Percentiles rank a stretch among this genome's conserved stretches.
Conservation (phyloP, 2,888 invertebrate species). For the Netelia melanura region DNA sequence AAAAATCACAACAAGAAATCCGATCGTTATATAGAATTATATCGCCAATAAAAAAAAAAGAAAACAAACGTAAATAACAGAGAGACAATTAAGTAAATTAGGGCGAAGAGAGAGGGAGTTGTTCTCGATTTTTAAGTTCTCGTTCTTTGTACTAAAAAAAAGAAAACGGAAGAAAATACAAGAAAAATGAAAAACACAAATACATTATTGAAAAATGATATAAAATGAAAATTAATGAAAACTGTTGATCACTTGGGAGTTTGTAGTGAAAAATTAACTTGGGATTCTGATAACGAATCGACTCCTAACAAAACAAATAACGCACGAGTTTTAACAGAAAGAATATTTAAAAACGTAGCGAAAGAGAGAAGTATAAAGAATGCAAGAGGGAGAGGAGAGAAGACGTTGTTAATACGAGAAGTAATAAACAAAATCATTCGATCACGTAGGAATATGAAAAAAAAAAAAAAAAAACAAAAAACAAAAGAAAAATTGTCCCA, state of each 20-base stretch:
- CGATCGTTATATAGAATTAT: slow-evolving; percentile 5
- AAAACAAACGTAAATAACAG: slow-evolving; percentile 38
- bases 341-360: slow-evolving; percentile 51
- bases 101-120: not conserved
- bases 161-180: not conserved
- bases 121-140: slow-evolving; percentile 16
- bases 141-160: not conserved
- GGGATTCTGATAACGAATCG: slow-evolving; percentile 41
- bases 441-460: slow-evolving; percentile 37
- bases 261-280: slow-evolving; percentile 37
- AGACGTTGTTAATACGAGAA: slow-evolving; percentile 19
- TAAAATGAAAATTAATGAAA: not conserved
- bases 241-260: slow-evolving; percentile 43
- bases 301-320: slow-evolving; percentile 57
- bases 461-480: no score
- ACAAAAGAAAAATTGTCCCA: slow-evolving; percentile 57
- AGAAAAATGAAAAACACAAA: not conserved
- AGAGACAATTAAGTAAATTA: not conserved
- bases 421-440: slow-evolving; percentile 28
- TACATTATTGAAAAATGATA: not conserved
- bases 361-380: slow-evolving; percentile 35
- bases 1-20: not conserved
- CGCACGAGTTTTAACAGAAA: slow-evolving; percentile 33
- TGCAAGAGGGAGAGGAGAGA: slow-evolving; percentile 10
- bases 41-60: slow-evolving; percentile 64